These are phyloP conservation scores for Drosophila antonietae DNA, from an alignment of 2,888 invertebrate species.

Conservation along the genomic window DNA sequence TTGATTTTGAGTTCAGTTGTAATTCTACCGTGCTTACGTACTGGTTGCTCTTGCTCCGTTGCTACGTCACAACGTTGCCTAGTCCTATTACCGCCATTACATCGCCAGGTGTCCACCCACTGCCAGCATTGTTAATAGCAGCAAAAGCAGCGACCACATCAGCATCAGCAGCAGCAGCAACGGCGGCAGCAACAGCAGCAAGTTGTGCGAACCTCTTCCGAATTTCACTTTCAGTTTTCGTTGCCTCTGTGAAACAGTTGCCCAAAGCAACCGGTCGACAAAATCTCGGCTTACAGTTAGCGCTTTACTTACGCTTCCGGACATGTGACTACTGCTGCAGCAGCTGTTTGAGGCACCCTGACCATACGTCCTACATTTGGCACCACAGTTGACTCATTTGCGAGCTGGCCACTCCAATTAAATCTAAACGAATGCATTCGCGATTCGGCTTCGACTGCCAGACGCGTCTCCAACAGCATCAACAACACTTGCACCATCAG, in stretches of 20 bases:
- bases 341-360: conserved; percentile 30
- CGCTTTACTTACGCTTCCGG: conserved; percentile 32
- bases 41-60: conserved; percentile 83
- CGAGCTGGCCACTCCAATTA: conserved; percentile 32
- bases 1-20: conserved; percentile 85
- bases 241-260: conserved; percentile 55
- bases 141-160: conserved; percentile 20
- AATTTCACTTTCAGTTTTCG: conserved; percentile 81
- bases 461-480: conserved; percentile 68
- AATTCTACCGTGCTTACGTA: conserved; percentile 85
- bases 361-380: conserved; percentile 6
- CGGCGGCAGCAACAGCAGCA: conserved; percentile 21
- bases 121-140: conserved; percentile 12
- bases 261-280: conserved; percentile 65
- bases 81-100: conserved; percentile 33
- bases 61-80: conserved; percentile 80
- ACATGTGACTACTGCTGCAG: conserved; percentile 38
- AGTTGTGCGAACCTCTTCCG: conserved; percentile 39
- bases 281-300: conserved; percentile 55
- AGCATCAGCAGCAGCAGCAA: conserved; percentile 13
- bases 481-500: conserved; percentile 63
- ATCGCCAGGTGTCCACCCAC: conserved; percentile 24
- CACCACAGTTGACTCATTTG: conserved; percentile 36
- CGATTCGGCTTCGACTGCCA: conserved; percentile 79
- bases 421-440: conserved; percentile 82